phyloP scores from a whole-genome alignment of 2,888 invertebrate species.

The Tanypteryx hageni region DNA sequence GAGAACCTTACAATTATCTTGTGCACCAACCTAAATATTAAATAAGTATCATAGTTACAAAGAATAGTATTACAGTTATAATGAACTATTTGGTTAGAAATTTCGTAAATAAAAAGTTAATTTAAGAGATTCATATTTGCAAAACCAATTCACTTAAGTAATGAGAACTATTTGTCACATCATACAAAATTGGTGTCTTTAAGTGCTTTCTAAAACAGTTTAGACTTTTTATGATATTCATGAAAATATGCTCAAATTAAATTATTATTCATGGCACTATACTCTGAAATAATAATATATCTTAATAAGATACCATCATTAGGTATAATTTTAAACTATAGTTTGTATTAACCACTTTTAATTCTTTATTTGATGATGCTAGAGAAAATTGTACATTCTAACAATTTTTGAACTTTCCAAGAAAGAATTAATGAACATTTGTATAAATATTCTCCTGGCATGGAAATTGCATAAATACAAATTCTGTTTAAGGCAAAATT shows the following conservation, averaged over 20 bases:
- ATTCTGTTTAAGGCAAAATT: too few relatives aligned
- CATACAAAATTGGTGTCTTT: slow-evolving; percentile 6
- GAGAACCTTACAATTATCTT: too few relatives aligned
- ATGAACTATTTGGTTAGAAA: background rate
- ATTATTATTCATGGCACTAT: background rate
- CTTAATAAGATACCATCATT: background rate
- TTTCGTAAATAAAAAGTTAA: background rate
- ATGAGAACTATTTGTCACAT: background rate
- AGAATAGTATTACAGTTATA: background rate
- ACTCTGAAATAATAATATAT: background rate
- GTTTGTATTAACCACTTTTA: too few relatives aligned
- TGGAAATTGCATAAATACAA: too few relatives aligned
- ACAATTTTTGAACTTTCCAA: too few relatives aligned
- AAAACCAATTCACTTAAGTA: background rate
- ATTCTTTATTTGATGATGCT: too few relatives aligned
- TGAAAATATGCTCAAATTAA: slow-evolving; percentile 4
- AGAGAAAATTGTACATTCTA: too few relatives aligned
- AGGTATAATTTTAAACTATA: too few relatives aligned
- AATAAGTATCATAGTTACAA: background rate
- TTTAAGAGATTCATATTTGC: background rate
- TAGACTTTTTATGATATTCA: background rate
- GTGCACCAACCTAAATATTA: background rate
- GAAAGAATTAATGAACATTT: too few relatives aligned
- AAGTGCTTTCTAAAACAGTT: slow-evolving; percentile 10
- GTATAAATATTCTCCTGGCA: too few relatives aligned